phyloP scores from a whole-genome alignment of 2,797 vertebrate species.

The Botia almorhae region DNA sequence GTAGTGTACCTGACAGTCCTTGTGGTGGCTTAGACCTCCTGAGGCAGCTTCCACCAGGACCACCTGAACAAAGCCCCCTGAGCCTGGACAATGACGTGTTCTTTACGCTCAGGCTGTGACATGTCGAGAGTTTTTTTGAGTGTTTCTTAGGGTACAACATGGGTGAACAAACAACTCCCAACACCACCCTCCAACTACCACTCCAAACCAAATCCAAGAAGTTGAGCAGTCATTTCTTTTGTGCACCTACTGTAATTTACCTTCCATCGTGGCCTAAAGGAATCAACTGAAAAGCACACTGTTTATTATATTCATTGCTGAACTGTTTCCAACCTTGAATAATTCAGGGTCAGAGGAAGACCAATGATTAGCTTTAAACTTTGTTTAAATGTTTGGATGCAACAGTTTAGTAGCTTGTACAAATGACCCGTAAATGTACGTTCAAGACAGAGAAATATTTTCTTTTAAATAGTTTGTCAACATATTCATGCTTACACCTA shows the following conservation, averaged over 20 bases:
- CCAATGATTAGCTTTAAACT: constrained; percentile 23
- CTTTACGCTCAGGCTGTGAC: constrained; percentile 83
- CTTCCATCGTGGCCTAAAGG: constrained; percentile 13
- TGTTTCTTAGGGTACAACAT: neutral
- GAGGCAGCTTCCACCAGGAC: constrained; percentile 65
- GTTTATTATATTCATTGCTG: neutral
- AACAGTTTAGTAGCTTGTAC: constrained; percentile 30
- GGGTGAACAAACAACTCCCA: neutral
- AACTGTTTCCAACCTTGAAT: neutral
- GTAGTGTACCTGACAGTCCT: constrained; percentile 79
- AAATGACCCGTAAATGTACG: constrained; percentile 25
- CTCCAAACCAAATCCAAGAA: neutral
- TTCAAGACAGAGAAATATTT: constrained; percentile 34
- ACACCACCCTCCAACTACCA: neutral
- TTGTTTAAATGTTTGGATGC: constrained; percentile 10
- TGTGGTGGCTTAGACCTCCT: constrained; percentile 77
- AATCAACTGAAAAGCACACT: constrained; percentile 12
- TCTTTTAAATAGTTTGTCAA: constrained; percentile 40
- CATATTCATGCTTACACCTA: constrained; percentile 62
- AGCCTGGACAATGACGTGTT: constrained; percentile 77
- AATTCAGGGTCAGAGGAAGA: neutral
- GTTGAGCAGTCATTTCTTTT: constrained; percentile 18
- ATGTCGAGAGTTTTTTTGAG: neutral
- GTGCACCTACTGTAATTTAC: constrained; percentile 16
- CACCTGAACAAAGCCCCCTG: constrained; percentile 62